A percentile compares a stretch with the other conserved stretches of the same genome.
Conservation (phyloP, 2,888 invertebrate species). For the Ferdinandea cuprea region DNA sequence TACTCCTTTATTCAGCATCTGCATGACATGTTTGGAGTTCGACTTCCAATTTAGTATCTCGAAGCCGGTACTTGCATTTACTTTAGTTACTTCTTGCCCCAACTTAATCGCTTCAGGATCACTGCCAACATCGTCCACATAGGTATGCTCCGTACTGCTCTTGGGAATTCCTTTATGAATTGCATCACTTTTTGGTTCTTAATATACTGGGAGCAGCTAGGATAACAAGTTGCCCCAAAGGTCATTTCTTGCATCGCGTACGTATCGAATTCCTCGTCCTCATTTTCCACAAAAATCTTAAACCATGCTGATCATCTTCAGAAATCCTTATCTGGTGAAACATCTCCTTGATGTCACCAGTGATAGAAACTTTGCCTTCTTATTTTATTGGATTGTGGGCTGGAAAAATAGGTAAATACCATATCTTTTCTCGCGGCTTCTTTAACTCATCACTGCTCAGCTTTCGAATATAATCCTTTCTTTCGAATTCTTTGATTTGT, state of each 20-base stretch:
- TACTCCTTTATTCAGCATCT: no score
- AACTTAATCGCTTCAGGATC: slow-evolving; percentile 22
- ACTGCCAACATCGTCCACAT: slow-evolving; percentile 44
- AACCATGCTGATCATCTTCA: no score
- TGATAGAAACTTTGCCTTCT: slow-evolving; percentile 31
- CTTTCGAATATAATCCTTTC: background rate
- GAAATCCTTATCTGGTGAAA: background rate
- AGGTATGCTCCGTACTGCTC: slow-evolving; percentile 38
- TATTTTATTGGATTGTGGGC: slow-evolving; percentile 76
- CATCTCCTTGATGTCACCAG: background rate
- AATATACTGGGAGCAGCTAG: slow-evolving; percentile 61
- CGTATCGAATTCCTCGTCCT: background rate
- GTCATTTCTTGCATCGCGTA: slow-evolving; percentile 73
- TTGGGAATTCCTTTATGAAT: slow-evolving; percentile 3
- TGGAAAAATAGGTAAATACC: slow-evolving; percentile 10
- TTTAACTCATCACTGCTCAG: background rate
- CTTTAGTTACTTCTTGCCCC: slow-evolving; percentile 4
- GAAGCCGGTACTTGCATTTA: slow-evolving; percentile 33
- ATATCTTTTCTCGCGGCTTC: background rate
- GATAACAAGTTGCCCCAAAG: slow-evolving; percentile 54
- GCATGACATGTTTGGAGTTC: slow-evolving; percentile 16
- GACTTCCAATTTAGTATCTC: slow-evolving; percentile 44
- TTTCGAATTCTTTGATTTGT: background rate
- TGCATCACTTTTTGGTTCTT: slow-evolving; percentile 32
- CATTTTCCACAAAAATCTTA: background rate